Percentiles rank a stretch among this genome's conserved stretches.
Conservation (phyloP, 2,888 invertebrate species). For the Rhingia campestris region DNA sequence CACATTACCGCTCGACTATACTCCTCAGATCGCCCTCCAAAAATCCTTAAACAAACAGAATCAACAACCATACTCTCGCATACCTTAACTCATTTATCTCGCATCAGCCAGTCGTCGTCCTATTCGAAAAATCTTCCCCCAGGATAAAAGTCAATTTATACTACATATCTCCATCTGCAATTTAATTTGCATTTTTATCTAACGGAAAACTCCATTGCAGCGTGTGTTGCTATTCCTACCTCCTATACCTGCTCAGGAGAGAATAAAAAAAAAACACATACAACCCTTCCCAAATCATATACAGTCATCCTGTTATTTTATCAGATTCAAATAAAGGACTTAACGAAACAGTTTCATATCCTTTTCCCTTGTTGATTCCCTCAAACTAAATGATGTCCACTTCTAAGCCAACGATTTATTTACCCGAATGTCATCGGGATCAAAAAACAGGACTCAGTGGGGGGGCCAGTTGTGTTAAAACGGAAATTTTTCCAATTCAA, state of each 20-base stretch:
- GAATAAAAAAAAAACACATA: not conserved
- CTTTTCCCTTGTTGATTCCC: constrained; percentile 35
- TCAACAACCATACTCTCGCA: not conserved
- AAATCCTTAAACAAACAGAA: constrained; percentile 25
- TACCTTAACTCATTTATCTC: constrained; percentile 6
- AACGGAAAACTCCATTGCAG: constrained; percentile 18
- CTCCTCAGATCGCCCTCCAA: not conserved
- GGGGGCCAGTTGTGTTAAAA: constrained; percentile 29
- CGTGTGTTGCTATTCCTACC: not conserved
- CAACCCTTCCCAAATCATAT: constrained; percentile 52
- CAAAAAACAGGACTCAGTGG: constrained; percentile 49
- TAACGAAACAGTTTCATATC: constrained; percentile 27
- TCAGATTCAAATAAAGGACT: constrained; percentile 50
- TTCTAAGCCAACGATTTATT: constrained; percentile 73
- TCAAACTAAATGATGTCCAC: constrained; percentile 68
- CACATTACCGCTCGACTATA: constrained; percentile 20
- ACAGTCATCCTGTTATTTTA: constrained; percentile 43
- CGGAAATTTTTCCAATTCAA: constrained; percentile 44
- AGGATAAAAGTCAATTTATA: constrained; percentile 56
- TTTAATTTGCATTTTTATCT: constrained; percentile 71
- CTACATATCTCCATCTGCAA: constrained; percentile 66
- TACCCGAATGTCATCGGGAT: constrained; percentile 68
- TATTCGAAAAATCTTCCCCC: constrained; percentile 1
- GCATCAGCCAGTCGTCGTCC: not conserved
- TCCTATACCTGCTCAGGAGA: constrained; percentile 45